Percentiles rank a stretch among this genome's conserved stretches.
These are phyloP conservation scores for Venturia canescens DNA, from an alignment of 1,140 invertebrate genomes.

Conservation along the genomic window DNA sequence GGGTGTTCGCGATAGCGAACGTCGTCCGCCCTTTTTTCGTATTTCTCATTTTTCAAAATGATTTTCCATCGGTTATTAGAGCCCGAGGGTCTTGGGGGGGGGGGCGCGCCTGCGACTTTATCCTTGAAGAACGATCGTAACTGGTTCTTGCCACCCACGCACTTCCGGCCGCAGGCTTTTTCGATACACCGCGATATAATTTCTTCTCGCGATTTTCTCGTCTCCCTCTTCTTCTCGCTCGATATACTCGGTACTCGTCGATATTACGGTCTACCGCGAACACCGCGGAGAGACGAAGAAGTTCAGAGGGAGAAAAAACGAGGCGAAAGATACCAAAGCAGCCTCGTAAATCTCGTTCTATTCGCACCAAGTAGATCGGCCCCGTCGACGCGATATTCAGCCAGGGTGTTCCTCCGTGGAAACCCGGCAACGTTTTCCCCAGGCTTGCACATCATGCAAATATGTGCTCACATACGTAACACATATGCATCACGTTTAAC, in stretches of 20 bases:
- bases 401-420: neutral
- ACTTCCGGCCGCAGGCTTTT: conserved; percentile 50
- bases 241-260: conserved; percentile 56
- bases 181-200: conserved; percentile 31
- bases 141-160: conserved; percentile 53
- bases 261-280: conserved; percentile 54
- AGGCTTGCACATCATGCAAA: neutral
- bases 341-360: conserved; percentile 22
- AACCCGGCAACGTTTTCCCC: neutral
- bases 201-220: conserved; percentile 43
- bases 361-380: conserved; percentile 1
- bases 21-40: neutral
- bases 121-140: conserved; percentile 51
- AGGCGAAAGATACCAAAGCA: neutral
- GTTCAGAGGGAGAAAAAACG: conserved; percentile 7
- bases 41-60: neutral
- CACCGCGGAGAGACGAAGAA: neutral
- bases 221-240: too few relatives aligned
- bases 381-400: neutral
- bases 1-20: neutral
- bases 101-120: neutral
- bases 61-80: conserved; percentile 34
- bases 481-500: neutral
- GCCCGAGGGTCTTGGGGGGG: neutral
- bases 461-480: neutral